Evolutionary conservation across 2,113 vertebrate species (phyloP), one percentile per base, ranked within the genome.

Genomic region (Suricata suricatta): DNA sequence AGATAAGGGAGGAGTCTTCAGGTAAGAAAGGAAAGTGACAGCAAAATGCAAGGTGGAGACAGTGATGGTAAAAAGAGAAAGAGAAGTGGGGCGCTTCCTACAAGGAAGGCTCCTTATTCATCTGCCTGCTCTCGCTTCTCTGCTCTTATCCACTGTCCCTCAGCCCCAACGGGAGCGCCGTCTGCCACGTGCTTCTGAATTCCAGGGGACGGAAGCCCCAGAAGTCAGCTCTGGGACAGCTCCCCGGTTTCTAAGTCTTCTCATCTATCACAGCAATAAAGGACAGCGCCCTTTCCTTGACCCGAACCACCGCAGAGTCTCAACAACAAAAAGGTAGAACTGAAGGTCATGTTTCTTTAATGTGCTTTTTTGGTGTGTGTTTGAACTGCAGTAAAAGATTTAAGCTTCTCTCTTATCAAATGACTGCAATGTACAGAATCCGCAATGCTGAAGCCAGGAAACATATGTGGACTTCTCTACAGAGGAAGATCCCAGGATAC

Each of bases 291-390:
- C 77, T 89, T 35, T 47, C 64, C 77, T 64, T 71, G 79, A 85
- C 31, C 50, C 81, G 60, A 63, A 35, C 72, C 14, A 50, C 25
- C 66, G 76, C 16, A 76, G 64, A 88, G 69, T 90, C 72, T 60
- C 79, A 66, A 83, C 76, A 80, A 74, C 19, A 76, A 29, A 47
- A 93, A 95, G 96, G 91, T 1, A 96, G 81, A 90, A 68, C 47
- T 47, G 86, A 90, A 68, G 57, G 12, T 64, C 47, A 66, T 95
- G 13, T 76, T 93, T 91, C 92, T 93, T 93, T 92, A 82, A 85
- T 66, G 54, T 31, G 8, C 4, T 21, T 31, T 64, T 54, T 33
- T 54, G 57, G 57, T 60, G 57, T 60, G 57, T 66, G 47, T 94
- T 50, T 72, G 14, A 89, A 91, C 23, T 35, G 71, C 63, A 89